Evolutionary conservation across 92 coral and sea anemone species (phyloP).

Genomic region (Diadumene lineata): DNA sequence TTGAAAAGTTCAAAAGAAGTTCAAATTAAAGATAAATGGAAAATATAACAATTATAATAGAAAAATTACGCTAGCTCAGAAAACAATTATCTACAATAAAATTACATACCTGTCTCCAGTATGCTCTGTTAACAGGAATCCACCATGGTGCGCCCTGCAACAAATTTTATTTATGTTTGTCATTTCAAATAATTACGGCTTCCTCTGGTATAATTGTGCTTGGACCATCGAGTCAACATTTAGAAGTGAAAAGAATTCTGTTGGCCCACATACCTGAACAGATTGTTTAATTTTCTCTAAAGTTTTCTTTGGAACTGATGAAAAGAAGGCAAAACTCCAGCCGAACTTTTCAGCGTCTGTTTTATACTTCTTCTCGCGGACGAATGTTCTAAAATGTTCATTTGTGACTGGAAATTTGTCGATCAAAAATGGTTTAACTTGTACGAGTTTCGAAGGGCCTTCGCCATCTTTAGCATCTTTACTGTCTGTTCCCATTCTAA

Average conservation of each 20-base stretch:
- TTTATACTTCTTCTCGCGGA: constrained; percentile 76
- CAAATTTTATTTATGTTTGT: not conserved
- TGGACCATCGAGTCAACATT: too few relatives aligned
- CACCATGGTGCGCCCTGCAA: constrained; percentile 95
- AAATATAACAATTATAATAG: not conserved
- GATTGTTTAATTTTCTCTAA: constrained; percentile 66
- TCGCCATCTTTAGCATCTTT: constrained; percentile 73
- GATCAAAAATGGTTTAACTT: constrained; percentile 69
- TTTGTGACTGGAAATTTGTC: constrained; percentile 90
- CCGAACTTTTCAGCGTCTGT: constrained; percentile 90
- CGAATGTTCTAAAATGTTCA: constrained; percentile 81
- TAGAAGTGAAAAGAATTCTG: not conserved
- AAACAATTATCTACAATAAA: too few relatives aligned
- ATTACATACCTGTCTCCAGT: constrained; percentile 84
- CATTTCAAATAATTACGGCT: too few relatives aligned
- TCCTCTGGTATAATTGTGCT: constrained; percentile 8
- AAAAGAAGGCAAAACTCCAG: constrained; percentile 78
- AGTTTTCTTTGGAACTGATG: constrained; percentile 69
- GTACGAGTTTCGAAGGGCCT: constrained; percentile 53
- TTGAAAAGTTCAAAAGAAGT: too few relatives aligned
- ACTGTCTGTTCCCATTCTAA: constrained; percentile 72
- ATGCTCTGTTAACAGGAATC: constrained; percentile 90
- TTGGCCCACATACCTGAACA: constrained; percentile 50
- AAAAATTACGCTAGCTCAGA: too few relatives aligned
- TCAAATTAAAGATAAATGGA: not conserved